Evolutionary conservation across 1,140 invertebrate species (phyloP).

Genomic region (Rhopalosiphum maidis): DNA sequence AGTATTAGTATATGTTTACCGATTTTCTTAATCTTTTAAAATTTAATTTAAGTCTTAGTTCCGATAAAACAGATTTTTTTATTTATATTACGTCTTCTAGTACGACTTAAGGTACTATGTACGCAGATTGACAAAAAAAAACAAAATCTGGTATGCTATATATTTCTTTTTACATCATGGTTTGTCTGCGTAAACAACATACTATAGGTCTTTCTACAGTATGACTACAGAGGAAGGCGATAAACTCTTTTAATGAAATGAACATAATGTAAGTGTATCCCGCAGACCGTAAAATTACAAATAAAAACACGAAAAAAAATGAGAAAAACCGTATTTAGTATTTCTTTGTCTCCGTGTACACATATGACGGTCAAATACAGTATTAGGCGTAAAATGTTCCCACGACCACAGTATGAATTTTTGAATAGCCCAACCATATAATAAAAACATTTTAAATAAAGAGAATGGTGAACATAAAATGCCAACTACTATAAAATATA

Average conservation of each 20-base stretch:
- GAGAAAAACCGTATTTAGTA: slow-evolving; percentile 40
- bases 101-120: not conserved
- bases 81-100: not conserved
- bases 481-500: not conserved
- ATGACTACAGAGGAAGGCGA: not conserved
- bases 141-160: not conserved
- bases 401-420: slow-evolving; percentile 22
- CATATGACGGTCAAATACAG: slow-evolving; percentile 27
- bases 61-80: not conserved
- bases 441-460: not conserved
- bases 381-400: slow-evolving; percentile 29
- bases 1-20: not conserved
- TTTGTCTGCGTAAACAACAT: not conserved
- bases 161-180: not conserved
- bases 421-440: slow-evolving; percentile 1
- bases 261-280: slow-evolving; percentile 33
- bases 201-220: not conserved
- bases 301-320: slow-evolving; percentile 43
- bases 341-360: slow-evolving; percentile 40
- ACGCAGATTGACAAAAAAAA: slow-evolving; percentile 25
- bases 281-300: slow-evolving; percentile 50
- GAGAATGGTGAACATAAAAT: not conserved
- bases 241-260: slow-evolving; percentile 41
- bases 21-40: not conserved
- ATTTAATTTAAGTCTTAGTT: not conserved